Base-by-base conservation (phyloP, 2,888 invertebrate genomes). In the Lycocerus yunnanus region DNA sequence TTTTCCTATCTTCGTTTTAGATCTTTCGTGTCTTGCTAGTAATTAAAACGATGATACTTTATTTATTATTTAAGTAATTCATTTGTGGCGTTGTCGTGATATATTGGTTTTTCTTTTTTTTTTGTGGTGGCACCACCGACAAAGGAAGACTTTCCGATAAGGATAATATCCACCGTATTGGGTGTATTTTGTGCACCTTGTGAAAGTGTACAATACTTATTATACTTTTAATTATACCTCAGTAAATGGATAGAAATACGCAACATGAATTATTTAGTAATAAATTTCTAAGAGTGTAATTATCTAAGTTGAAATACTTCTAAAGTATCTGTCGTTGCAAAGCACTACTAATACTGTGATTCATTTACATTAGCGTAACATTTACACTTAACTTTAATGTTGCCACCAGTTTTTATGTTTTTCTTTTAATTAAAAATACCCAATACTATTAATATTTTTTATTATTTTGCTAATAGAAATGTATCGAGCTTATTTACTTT, bases 201-300 rank as follows among this genome's bases (percentile, higher is more conserved):
- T 79, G 75, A 78, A 75, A 76, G 74, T 78, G 79, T 81, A 82
- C 79, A 80, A 81, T 82, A 81, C 43, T 43, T 43, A 82, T 82
- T 82, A 81, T 78, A 74, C 78, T 81, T 82, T 83, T 83, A 83
- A 83, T 83, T 83, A 81, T 80, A 81, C 78, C 79, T 77, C 77
- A 75, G 81, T 77, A 73, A 81, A 79, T 77, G 80, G 80, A 79
- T 78, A 77, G 77, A 78, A 79, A 78, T 78, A 77, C 76, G 75
- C 75, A 74, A 70, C 77, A 76, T 80, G 77, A 78, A 77, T 75
- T 79, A 79, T 81, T 80, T 80, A 78, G 78, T 79, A 78, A 79
- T 81, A 82, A 81, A 80, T 81, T 80, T 79, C 78, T 78, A 78
- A 79, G 72, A 72, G 75, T 80, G 77, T 81, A 82, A 81, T 82